These are phyloP conservation scores for Caenorhabditis drosophilae DNA, from an alignment of 2,888 invertebrate species.

Conservation along the genomic window DNA sequence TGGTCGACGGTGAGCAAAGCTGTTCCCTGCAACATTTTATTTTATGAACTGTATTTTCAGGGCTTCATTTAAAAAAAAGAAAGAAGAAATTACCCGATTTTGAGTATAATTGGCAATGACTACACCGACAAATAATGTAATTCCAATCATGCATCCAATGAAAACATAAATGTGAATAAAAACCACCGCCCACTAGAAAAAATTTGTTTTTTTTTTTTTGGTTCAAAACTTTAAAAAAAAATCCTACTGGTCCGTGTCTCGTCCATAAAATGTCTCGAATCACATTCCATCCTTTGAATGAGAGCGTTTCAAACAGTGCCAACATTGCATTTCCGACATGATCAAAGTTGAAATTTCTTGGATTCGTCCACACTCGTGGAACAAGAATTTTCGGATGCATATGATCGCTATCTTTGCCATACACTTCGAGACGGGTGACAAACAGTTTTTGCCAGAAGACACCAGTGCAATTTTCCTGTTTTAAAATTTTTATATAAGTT, in stretches of 20 bases:
- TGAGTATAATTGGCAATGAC: conserved; percentile 99
- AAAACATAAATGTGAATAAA: conserved; percentile 99
- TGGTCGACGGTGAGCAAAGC: conserved; percentile 98
- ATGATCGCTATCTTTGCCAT: conserved; percentile 78
- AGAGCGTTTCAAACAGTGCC: conserved; percentile 94
- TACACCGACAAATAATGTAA: conserved; percentile 97
- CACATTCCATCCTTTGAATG: conserved; percentile 99
- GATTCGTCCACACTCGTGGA: conserved; percentile 79
- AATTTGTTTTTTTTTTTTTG: no score
- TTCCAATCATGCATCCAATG: conserved; percentile 98
- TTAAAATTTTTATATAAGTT: no score
- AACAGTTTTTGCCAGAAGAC: conserved; percentile 92
- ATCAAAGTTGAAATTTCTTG: conserved; percentile 97
- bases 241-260: conserved; percentile 87
- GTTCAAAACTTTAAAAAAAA: background rate
- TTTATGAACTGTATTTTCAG: conserved; percentile 61
- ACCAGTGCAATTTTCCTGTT: conserved; percentile 87
- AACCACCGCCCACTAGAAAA: conserved; percentile 76
- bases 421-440: conserved; percentile 96
- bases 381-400: conserved; percentile 81
- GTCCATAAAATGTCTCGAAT: conserved; percentile 96
- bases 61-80: background rate
- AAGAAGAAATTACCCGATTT: conserved; percentile 77
- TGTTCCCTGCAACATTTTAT: no score
- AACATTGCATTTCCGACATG: conserved; percentile 98